Evolutionary conservation across 1,140 invertebrate genomes (phyloP).

Genomic region (Ostrea denselamellosa): DNA sequence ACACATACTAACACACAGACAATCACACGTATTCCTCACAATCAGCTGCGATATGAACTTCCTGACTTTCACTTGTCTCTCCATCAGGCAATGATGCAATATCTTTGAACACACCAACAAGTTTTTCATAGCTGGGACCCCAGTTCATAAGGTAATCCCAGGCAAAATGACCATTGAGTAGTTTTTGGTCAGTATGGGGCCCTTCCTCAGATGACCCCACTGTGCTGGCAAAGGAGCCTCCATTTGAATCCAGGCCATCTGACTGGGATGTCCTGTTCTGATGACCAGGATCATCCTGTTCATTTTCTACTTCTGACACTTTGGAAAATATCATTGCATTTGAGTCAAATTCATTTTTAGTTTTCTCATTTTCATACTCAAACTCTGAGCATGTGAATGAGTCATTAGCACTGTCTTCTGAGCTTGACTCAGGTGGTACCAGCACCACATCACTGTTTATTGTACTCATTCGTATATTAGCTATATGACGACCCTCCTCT

Average conservation of each 20-base stretch:
- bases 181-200: conserved; percentile 81
- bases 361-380: conserved; percentile 92
- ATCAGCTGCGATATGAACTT: conserved; percentile 50
- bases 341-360: conserved; percentile 80
- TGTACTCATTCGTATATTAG: conserved; percentile 16
- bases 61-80: conserved; percentile 54
- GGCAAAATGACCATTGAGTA: conserved; percentile 86
- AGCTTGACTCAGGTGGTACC: conserved; percentile 85
- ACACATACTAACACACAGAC: conserved; percentile 4
- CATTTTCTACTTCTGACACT: conserved; percentile 81
- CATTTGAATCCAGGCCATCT: conserved; percentile 94
- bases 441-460: conserved; percentile 70
- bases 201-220: conserved; percentile 93
- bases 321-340: conserved; percentile 85
- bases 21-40: conserved; percentile 66
- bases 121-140: conserved; percentile 96
- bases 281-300: conserved; percentile 77
- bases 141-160: conserved; percentile 97
- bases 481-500: conserved; percentile 84
- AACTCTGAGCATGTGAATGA: conserved; percentile 99
- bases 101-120: conserved; percentile 97
- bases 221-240: conserved; percentile 92
- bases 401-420: conserved; percentile 96
- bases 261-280: conserved; percentile 79
- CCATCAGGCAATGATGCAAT: conserved; percentile 91